Base-by-base conservation (phyloP, 2,113 vertebrate genomes). In the Xenopus laevis region DNA sequence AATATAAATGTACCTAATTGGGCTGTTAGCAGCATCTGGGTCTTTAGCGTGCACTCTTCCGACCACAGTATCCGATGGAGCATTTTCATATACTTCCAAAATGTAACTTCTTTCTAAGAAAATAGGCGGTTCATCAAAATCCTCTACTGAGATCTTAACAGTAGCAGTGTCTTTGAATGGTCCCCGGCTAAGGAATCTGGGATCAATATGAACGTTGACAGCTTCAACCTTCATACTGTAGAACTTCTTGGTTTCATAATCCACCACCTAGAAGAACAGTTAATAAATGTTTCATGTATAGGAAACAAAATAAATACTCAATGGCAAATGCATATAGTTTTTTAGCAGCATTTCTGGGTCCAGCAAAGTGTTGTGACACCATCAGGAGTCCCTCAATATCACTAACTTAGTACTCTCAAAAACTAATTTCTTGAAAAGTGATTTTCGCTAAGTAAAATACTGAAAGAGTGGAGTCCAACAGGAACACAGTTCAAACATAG, bases 31-130 rank as follows among this genome's bases (percentile, higher is more conserved):
- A 69, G 92, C 90, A 72, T 99, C 97, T 0, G 94, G 95, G 82
- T 99, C 97, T 91, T 95, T 95, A 85, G 97, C 97, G 64, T 97
- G 95, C 8, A 98, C 96, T 78, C 94, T 93, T 10, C 97, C 97
- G 82, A 99, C 97, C 79, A 86, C 76, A 3, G 95, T 95, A 62
- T 95, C 95, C 44, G 89, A 86, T 0, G 94, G 92, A 12, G 94
- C 92, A 7, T 98, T 98, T 84, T 99, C 97, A 79, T 95, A 93
- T 33, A 98, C 96, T 89, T 98, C 95, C 1, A 98, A 94, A 17
- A 87, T 87, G 46, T 98, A 99, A 79, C 84, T 86, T 27, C 93
- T 87, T 57, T 90, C 90, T 77, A 94, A 81, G 83, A 99, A 99
- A 71, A 92, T 87, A 0, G 97, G 97, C 0, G 97, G 95, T 79